Evolutionary conservation across 2,797 vertebrate genomes (phyloP), one percentile per base, ranked within the genome.

Genomic region (Crenichthys baileyi): DNA sequence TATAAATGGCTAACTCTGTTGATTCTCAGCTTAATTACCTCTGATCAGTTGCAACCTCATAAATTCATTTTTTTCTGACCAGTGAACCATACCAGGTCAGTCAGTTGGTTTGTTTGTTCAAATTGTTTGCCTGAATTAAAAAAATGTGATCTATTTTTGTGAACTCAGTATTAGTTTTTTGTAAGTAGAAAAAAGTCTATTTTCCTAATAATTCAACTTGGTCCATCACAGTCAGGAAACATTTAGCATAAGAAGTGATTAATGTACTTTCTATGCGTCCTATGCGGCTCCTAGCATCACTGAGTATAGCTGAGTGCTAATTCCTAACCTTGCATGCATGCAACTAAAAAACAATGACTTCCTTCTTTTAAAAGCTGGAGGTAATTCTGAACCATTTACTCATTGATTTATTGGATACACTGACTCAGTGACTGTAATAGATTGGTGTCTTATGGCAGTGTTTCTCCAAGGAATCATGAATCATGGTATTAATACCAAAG

Each of bases 311-410:
- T 11, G 31, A 41, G 3, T 39, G 11, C 39, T 68, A 11, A 44
- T 68, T 44, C n/a, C 22, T 44, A 68, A 44, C 65, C 22, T n/a
- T 68, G 36, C 2, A 0, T 70, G 6, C 6, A 3, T n/a, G 41
- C 41, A n/a, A 70, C 12, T 70, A 70, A 70, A 26, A 46, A 15
- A 26, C 15, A 46, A 46, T 15, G 41, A 70, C 67, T 70, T 26
- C 41, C 41, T 46, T 60, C 58, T 60, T 29, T 26, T 60, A n/a
- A 15, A 26, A 12, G 12, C 29, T 60, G 58, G n/a, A 4, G 55
- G 55, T n/a, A 60, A 60, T 60, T 60, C 41, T 46, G 22, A 70
- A 11, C 24, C 67, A n/a, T 70, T 70, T 70, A 70, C 39, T 68
- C 0, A 5, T 44, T 24, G 39, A n/a, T 70, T 46, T 68, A 44